A percentile compares a stretch with the other conserved stretches of the same genome.
These are phyloP conservation scores for Cebus imitator DNA, from an alignment of 2,113 vertebrate species.

Conservation along the genomic window DNA sequence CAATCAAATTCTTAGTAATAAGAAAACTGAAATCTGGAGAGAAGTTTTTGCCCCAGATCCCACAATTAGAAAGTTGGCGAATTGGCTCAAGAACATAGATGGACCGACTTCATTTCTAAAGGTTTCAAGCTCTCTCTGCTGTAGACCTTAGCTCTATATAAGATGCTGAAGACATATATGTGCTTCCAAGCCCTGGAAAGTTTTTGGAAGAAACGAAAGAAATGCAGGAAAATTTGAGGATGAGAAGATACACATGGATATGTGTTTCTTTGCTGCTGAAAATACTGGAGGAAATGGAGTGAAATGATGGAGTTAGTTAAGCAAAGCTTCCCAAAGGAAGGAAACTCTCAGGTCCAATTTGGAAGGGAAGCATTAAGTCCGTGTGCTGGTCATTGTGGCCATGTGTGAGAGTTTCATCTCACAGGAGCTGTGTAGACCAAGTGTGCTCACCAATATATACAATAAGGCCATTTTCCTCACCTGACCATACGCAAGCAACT, in stretches of 20 bases:
- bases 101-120: not conserved
- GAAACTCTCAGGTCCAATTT: not conserved
- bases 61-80: not conserved
- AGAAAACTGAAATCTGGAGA: not conserved
- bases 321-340: not conserved
- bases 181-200: not conserved
- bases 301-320: not conserved
- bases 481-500: not conserved
- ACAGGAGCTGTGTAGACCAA: accelerated
- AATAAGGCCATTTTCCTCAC: not conserved
- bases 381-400: not conserved
- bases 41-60: not conserved
- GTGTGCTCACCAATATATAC: accelerated
- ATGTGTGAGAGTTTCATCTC: not conserved
- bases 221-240: not conserved
- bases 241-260: accelerated
- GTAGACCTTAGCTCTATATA: not conserved
- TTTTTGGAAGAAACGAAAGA: not conserved
- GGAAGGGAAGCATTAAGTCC: too few species aligned
- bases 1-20: not conserved
- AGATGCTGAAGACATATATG: not conserved
- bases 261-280: not conserved
- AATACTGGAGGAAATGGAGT: not conserved
- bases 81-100: not conserved
- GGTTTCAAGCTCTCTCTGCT: not conserved